A percentile compares a stretch with the other conserved stretches of the same genome.
Conservation (phyloP, 2,797 vertebrate genomes). For the Cottoperca gobio region DNA sequence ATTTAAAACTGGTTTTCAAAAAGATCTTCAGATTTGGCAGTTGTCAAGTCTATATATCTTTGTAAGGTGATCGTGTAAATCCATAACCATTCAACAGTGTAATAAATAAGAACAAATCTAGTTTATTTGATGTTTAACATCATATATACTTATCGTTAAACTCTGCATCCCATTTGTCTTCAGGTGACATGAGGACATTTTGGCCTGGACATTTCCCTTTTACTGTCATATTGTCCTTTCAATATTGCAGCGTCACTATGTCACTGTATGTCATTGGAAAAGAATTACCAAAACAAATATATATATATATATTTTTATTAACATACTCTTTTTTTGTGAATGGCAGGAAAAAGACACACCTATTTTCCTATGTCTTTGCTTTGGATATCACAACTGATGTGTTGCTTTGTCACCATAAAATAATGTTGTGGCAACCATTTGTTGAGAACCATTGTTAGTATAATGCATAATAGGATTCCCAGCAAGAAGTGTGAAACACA, state of each 20-base stretch:
- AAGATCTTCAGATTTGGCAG: conserved; percentile 53
- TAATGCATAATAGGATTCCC: conserved; percentile 64
- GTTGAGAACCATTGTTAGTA: conserved; percentile 56
- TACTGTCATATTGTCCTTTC: conserved; percentile 43
- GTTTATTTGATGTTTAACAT: conserved; percentile 54
- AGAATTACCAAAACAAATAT: conserved; percentile 52
- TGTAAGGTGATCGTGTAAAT: conserved; percentile 41
- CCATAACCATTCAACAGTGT: conserved; percentile 40
- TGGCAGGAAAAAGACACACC: conserved; percentile 52
- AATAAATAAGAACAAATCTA: conserved; percentile 42
- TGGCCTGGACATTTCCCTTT: conserved; percentile 35
- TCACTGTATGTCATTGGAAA: conserved; percentile 61
- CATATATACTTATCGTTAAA: conserved; percentile 35
- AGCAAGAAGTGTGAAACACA: conserved; percentile 57
- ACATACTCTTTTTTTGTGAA: conserved; percentile 57
- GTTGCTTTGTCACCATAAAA: conserved; percentile 48
- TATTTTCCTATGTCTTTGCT: conserved; percentile 60
- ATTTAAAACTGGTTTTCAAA: conserved; percentile 42
- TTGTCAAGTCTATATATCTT: conserved; percentile 50
- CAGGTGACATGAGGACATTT: conserved; percentile 44
- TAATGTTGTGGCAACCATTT: conserved; percentile 44
- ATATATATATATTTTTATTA: conserved; percentile 52
- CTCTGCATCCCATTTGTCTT: conserved; percentile 32
- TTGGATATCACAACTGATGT: conserved; percentile 66
- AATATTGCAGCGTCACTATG: conserved; percentile 72